Percentiles rank a stretch among this genome's conserved stretches.
phyloP scores from a whole-genome alignment of 1,140 invertebrate genomes.

The Bilobella aurantiaca region DNA sequence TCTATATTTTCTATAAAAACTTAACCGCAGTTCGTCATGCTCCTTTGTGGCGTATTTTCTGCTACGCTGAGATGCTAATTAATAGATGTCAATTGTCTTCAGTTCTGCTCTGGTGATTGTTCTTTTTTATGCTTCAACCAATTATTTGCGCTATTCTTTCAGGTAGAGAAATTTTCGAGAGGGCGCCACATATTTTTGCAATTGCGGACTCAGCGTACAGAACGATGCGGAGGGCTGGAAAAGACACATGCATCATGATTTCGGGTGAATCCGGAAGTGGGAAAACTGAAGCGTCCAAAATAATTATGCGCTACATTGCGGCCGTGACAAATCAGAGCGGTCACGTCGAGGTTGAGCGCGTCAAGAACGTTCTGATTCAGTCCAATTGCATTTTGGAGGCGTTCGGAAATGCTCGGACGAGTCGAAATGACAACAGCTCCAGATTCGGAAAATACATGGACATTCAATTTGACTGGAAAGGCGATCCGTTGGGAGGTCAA shows the following conservation, averaged over 20 bases:
- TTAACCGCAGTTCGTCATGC: no score
- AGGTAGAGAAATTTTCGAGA: conserved; percentile 83
- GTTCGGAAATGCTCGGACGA: conserved; percentile 96
- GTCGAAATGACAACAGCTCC: conserved; percentile 93
- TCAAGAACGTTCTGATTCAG: conserved; percentile 92
- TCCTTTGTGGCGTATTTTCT: no score
- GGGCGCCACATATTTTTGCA: conserved; percentile 87
- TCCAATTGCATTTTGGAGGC: conserved; percentile 92
- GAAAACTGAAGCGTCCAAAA: conserved; percentile 96
- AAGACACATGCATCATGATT: conserved; percentile 92
- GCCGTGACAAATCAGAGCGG: conserved; percentile 86
- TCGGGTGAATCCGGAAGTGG: conserved; percentile 91
- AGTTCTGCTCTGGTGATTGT: neutral
- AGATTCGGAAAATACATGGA: conserved; percentile 99
- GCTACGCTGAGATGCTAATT: no score
- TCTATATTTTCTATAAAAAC: no score
- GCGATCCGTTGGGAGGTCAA: conserved; percentile 90
- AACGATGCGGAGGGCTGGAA: conserved; percentile 74
- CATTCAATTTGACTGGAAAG: conserved; percentile 97
- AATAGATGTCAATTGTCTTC: no score
- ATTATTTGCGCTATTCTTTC: conserved; percentile 31
- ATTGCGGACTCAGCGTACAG: conserved; percentile 85
- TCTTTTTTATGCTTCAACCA: no score
- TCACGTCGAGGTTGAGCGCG: conserved; percentile 90
- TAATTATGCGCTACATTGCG: conserved; percentile 98